Base-by-base conservation (phyloP, 2,888 invertebrate species). In the Pseudoips prasinana region DNA sequence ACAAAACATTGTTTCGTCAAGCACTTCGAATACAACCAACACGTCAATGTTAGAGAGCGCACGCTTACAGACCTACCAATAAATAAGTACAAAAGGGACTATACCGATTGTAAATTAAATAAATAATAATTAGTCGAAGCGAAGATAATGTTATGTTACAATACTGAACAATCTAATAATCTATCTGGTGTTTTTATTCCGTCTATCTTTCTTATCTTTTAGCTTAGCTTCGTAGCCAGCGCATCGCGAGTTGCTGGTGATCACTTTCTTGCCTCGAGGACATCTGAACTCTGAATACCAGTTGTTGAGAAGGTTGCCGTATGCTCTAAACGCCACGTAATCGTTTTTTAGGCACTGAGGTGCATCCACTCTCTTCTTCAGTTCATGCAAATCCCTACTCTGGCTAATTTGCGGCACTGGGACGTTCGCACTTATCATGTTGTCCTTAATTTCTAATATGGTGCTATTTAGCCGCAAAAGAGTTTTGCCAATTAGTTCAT, bases 311-410 rank as follows among this genome's bases (percentile, higher is more conserved):
- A 92, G 90, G 25, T 82, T 89, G 18, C 87, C 88, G 61, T 92
- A 91, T 6, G 90, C 88, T 47, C 90, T 87, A 35, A 92, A 83
- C 1, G 92, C 90, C 18, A 91, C 91, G 62, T 90, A 90, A 62
- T 93, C 93, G 48, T 91, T 90, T 43, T 91, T 87, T 26, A 91
- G 74, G 60, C 90, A 90, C 36, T 81, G 68, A 0, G 91, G 90
- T 1, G 88, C 73, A 55, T 90, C 90, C 1, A 90, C 87, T 56
- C 80, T 78, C 32, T 67, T 65, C 35, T 72, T 64, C 38, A 85
- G 58, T 1, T 48, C 47, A 17, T 82, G 78, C 55, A 90, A 73
- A 39, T 83, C 76, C 41, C 76, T 80, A 23, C 72, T 79, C 32
- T 73, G 79, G 10, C 73, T 75, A 10, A 89, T 58, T 7, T 72